A percentile compares a stretch with the other conserved stretches of the same genome.
Conservation (phyloP, 2,797 vertebrate species). For the Vespertilio murinus region DNA sequence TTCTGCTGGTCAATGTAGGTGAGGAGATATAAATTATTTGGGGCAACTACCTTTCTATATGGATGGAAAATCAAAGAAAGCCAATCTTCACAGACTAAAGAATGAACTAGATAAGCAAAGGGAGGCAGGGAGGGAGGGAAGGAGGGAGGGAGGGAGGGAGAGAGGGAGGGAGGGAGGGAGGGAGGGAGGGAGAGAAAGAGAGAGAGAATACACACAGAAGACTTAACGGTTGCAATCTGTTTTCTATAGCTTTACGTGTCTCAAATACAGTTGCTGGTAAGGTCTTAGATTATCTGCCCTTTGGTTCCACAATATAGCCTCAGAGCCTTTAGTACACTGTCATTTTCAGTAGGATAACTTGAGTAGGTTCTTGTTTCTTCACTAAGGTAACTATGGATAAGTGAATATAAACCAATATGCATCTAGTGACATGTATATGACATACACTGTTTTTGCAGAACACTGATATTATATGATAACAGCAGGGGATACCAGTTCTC, state of each 20-base stretch:
- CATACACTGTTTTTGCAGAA: neutral
- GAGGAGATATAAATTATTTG: neutral
- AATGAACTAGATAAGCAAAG: neutral
- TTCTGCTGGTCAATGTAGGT: neutral
- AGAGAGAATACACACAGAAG: neutral
- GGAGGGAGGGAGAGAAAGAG: too few species aligned
- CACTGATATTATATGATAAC: neutral
- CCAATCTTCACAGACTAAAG: neutral
- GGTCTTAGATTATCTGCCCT: neutral
- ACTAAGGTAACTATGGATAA: neutral
- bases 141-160: too few species aligned
- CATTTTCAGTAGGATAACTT: neutral
- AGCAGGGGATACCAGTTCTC: neutral
- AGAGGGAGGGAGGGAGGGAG: too few species aligned
- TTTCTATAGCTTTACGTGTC: neutral
- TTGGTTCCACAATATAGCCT: neutral
- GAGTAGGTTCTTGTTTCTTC: neutral
- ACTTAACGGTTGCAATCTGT: neutral
- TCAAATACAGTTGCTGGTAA: neutral
- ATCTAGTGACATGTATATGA: neutral
- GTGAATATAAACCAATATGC: neutral
- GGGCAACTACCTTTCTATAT: neutral
- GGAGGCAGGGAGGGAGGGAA: too few species aligned
- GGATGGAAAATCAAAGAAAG: neutral
- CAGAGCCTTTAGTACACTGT: neutral